These are phyloP conservation scores for Astyanax mexicanus DNA, from an alignment of 2,797 vertebrate genomes.

Conservation along the genomic window DNA sequence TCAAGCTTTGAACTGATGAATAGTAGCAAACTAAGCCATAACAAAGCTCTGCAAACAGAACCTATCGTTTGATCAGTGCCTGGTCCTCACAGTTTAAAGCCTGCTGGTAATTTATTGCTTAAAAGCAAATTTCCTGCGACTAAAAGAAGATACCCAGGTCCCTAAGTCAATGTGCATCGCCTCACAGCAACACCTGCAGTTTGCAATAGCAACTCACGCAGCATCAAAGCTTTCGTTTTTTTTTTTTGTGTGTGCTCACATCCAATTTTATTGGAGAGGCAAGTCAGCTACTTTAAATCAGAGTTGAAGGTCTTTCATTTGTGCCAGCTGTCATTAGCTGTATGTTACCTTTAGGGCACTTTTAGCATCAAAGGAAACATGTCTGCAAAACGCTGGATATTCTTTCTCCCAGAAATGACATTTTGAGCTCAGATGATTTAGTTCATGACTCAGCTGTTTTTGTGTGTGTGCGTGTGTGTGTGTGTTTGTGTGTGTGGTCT, in stretches of 20 bases:
- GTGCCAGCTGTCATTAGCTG: neutral
- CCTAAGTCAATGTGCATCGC: conserved; percentile 56
- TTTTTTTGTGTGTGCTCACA: neutral
- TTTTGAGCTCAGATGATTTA: neutral
- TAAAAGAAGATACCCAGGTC: conserved; percentile 55
- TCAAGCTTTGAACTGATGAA: neutral
- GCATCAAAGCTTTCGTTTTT: neutral
- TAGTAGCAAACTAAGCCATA: conserved; percentile 4
- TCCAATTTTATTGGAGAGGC: neutral
- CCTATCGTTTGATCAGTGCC: neutral
- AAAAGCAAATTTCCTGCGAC: conserved; percentile 59
- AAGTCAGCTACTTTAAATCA: neutral
- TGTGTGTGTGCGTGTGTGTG: too few species aligned
- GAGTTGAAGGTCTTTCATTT: neutral
- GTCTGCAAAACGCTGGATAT: too few species aligned
- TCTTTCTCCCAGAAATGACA: neutral
- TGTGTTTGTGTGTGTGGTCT: neutral
- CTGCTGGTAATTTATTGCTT: conserved; percentile 57
- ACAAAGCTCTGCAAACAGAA: conserved; percentile 39
- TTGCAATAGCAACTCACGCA: neutral
- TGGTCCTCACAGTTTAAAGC: conserved; percentile 1
- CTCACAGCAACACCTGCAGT: conserved; percentile 9
- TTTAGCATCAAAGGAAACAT: neutral
- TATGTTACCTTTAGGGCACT: neutral
- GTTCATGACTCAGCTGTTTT: conserved; percentile 42